Conservation (phyloP, 2,888 invertebrate genomes). For the Lepidocyrtinus sp. region DNA sequence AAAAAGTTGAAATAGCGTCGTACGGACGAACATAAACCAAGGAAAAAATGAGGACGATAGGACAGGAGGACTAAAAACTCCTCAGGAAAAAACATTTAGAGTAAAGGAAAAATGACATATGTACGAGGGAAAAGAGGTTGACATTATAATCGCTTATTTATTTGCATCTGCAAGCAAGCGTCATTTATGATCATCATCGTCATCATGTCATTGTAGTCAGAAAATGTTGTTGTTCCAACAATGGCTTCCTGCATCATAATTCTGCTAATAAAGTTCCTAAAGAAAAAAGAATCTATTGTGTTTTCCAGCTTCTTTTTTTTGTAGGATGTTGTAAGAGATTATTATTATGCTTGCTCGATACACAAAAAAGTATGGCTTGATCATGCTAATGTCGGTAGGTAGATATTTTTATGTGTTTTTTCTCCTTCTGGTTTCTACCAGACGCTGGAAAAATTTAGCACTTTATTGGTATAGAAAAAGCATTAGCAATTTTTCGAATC, state of each 20-base stretch:
- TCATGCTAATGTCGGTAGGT: conserved; percentile 6
- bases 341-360: conserved; percentile 3
- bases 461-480: not conserved
- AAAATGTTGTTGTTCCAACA: conserved; percentile 17
- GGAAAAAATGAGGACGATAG: not conserved
- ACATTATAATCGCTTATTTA: conserved; percentile 52
- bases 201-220: conserved; percentile 1
- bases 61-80: not conserved
- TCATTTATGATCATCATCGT: conserved; percentile 26
- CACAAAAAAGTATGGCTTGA: not conserved
- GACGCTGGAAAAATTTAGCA: not conserved
- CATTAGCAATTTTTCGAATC: conserved; percentile 12
- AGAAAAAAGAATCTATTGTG: conserved; percentile 14
- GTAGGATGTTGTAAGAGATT: not conserved
- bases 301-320: not conserved
- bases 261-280: not conserved
- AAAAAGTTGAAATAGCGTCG: conserved; percentile 4
- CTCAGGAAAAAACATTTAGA: not conserved
- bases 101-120: conserved; percentile 22
- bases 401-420: not conserved
- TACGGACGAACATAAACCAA: not conserved
- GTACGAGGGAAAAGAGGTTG: conserved; percentile 36
- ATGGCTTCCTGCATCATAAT: not conserved
- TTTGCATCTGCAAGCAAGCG: conserved; percentile 46
- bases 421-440: not conserved